phyloP scores from a whole-genome alignment of 2,888 invertebrate species.

The Imbricaverruca yamaguchii region DNA sequence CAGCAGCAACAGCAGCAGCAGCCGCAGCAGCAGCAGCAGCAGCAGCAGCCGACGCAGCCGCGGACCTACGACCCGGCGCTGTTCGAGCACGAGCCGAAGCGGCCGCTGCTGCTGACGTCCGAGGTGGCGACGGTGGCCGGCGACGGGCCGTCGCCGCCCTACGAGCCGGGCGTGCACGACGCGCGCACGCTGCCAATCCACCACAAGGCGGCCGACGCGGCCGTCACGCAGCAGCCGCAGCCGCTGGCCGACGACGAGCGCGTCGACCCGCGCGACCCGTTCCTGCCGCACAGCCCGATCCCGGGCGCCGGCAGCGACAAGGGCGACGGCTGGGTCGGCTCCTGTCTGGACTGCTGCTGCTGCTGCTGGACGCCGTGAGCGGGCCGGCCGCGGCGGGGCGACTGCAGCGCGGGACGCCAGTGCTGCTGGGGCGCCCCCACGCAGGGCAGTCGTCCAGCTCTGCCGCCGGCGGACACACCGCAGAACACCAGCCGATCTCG shows the following conservation, averaged over 20 bases:
- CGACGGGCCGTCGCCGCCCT: neutral
- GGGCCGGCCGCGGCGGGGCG: neutral
- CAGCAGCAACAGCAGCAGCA: neutral
- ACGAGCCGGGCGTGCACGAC: conserved; percentile 9
- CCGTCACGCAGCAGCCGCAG: neutral
- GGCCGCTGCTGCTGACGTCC: neutral
- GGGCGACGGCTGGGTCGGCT: neutral
- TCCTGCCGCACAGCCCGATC: neutral
- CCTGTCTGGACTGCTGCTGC: neutral
- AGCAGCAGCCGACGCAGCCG: neutral
- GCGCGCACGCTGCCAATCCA: neutral
- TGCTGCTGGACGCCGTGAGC: conserved; percentile 13
- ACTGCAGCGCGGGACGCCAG: too few relatives aligned
- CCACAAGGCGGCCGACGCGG: neutral
- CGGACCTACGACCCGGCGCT: neutral
- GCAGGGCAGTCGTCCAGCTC: too few relatives aligned
- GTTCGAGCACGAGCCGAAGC: conserved; percentile 10
- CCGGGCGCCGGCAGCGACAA: neutral
- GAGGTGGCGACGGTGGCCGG: neutral
- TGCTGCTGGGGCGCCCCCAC: too few relatives aligned
- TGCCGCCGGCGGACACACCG: too few relatives aligned
- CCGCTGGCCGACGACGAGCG: neutral
- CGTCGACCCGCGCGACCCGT: conserved; percentile 9
- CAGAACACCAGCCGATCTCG: too few relatives aligned
- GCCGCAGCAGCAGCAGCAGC: neutral